A percentile compares a stretch with the other conserved stretches of the same genome.
These are phyloP conservation scores for Lamproptera curius DNA, from an alignment of 2,888 invertebrate genomes.

Conservation along the genomic window DNA sequence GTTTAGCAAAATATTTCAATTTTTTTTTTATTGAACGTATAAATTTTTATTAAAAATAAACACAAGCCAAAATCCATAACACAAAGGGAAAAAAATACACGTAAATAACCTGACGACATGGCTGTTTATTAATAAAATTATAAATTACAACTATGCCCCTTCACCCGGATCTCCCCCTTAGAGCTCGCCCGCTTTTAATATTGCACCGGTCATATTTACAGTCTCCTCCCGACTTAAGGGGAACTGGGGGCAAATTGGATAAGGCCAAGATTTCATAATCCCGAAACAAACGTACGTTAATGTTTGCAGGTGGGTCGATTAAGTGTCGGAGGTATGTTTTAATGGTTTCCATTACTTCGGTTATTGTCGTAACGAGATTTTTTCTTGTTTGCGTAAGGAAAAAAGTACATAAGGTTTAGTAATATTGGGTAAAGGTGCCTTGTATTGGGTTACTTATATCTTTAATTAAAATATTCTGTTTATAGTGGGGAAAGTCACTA, in stretches of 20 bases:
- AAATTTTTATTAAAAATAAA: too few species aligned
- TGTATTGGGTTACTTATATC: too few species aligned
- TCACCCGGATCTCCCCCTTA: slow-evolving; percentile 17
- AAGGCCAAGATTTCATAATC: slow-evolving; percentile 18
- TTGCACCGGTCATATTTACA: slow-evolving; percentile 21
- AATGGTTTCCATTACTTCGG: too few species aligned
- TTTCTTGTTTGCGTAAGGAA: too few species aligned
- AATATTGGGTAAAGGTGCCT: too few species aligned
- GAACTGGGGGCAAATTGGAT: slow-evolving; percentile 14
- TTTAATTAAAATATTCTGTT: too few species aligned
- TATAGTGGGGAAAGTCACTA: too few species aligned
- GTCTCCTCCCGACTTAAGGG: slow-evolving; percentile 7
- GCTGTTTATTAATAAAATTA: slow-evolving; percentile 7
- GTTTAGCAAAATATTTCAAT: too few species aligned
- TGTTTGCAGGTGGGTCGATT: slow-evolving; percentile 3
- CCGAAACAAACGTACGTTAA: slow-evolving; percentile 8
- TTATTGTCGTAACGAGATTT: neutral
- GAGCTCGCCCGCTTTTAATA: slow-evolving; percentile 23
- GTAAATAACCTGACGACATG: neutral
- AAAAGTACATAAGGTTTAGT: too few species aligned
- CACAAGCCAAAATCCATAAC: too few species aligned
- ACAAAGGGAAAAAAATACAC: too few species aligned
- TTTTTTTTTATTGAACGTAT: too few species aligned
- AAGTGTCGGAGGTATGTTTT: neutral
- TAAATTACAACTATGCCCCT: slow-evolving; percentile 17